A percentile compares a stretch with the other conserved stretches of the same genome.
Evolutionary conservation across 2,888 invertebrate genomes (phyloP).

Genomic region (Melieria picta): DNA sequence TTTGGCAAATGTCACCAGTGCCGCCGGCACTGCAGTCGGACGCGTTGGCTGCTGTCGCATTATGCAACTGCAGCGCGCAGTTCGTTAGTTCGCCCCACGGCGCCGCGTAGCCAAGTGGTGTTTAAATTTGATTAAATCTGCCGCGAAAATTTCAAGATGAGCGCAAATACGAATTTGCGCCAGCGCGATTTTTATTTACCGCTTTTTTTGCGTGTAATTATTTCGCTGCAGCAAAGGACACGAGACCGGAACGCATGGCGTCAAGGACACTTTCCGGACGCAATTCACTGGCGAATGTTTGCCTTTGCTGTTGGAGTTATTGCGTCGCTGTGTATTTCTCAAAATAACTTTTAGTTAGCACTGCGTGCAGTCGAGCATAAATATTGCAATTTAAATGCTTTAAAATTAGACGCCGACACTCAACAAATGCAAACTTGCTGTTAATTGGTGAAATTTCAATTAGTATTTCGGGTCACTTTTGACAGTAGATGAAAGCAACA

Average conservation of each 20-base stretch:
- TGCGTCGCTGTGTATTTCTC: too few species aligned
- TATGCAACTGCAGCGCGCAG: background rate
- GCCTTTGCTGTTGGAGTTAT: too few species aligned
- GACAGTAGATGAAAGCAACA: too few species aligned
- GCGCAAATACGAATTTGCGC: conserved; percentile 29
- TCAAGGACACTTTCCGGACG: background rate
- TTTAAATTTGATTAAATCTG: conserved; percentile 59
- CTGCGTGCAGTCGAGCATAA: too few species aligned
- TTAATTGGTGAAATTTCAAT: too few species aligned
- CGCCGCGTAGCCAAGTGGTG: conserved; percentile 58
- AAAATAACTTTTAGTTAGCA: too few species aligned
- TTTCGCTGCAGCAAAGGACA: background rate
- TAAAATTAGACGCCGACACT: too few species aligned
- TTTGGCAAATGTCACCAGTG: conserved; percentile 44
- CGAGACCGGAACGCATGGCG: background rate
- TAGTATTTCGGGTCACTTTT: too few species aligned
- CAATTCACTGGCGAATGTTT: too few species aligned
- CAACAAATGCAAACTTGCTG: too few species aligned
- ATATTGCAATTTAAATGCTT: too few species aligned
- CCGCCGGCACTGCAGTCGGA: conserved; percentile 32
- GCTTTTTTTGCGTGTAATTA: background rate
- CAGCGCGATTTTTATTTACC: background rate
- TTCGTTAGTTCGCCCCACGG: conserved; percentile 38
- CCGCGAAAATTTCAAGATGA: conserved; percentile 25
- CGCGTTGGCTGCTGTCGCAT: too few species aligned